phyloP scores from a whole-genome alignment of 1,140 invertebrate species.

The Leptinotarsa defecta region DNA sequence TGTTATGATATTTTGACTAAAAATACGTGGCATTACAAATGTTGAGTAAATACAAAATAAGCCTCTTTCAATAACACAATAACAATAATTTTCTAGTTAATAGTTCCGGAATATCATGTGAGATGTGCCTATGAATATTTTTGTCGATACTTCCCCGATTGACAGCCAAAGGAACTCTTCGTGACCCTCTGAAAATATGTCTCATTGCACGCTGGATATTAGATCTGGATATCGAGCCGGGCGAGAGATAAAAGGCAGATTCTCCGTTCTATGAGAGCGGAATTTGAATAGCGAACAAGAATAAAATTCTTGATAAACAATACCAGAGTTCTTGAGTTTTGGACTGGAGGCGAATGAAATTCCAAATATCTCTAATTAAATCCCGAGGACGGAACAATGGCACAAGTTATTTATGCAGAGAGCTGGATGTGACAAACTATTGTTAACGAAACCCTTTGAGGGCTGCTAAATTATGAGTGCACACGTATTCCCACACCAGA shows the following conservation, averaged over 20 bases:
- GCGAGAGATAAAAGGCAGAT: conserved; percentile 1
- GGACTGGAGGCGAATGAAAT: conserved; percentile 30
- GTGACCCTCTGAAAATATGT: too few species aligned
- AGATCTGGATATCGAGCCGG: neutral
- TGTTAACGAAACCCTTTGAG: conserved; percentile 36
- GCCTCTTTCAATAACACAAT: too few species aligned
- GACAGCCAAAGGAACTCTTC: too few species aligned
- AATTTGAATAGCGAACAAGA: conserved; percentile 18
- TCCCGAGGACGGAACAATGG: conserved; percentile 33
- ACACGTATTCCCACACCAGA: conserved; percentile 13
- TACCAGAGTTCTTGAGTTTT: conserved; percentile 15
- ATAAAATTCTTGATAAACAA: conserved; percentile 31
- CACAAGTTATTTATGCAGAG: conserved; percentile 37
- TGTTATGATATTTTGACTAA: too few species aligned
- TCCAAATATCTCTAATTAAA: conserved; percentile 40
- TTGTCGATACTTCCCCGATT: too few species aligned
- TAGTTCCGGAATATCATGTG: too few species aligned
- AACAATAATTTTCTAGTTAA: too few species aligned
- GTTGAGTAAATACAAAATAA: too few species aligned
- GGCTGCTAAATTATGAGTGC: conserved; percentile 29
- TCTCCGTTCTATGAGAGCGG: neutral
- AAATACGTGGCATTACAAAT: too few species aligned
- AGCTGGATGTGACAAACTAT: conserved; percentile 42
- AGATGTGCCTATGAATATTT: too few species aligned
- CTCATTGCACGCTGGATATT: neutral